phyloP scores from a whole-genome alignment of 2,113 vertebrate genomes.

The Embiotoca jacksoni region DNA sequence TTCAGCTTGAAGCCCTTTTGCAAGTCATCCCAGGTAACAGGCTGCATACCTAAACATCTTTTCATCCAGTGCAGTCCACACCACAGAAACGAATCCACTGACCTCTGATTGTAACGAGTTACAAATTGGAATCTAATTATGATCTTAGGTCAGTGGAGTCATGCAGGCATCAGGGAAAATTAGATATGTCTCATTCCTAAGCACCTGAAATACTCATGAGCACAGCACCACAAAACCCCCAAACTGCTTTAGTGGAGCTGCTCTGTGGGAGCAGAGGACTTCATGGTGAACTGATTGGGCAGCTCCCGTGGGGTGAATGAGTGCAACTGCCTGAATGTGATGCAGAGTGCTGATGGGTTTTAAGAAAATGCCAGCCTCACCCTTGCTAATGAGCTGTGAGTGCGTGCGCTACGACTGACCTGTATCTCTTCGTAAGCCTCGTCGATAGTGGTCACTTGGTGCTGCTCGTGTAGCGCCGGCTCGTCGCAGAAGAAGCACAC shows the following conservation, averaged over 20 bases:
- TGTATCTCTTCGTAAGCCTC: conserved; percentile 97
- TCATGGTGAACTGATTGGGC: conserved; percentile 40
- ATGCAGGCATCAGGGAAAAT: conserved; percentile 3
- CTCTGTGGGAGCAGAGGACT: conserved; percentile 28
- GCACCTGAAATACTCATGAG: conserved; percentile 25
- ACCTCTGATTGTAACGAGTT: conserved; percentile 13
- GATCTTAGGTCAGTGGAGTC: conserved; percentile 16
- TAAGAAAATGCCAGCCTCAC: conserved; percentile 47
- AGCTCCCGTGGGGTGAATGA: conserved; percentile 38
- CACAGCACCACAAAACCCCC: conserved; percentile 33
- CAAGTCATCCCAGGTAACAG: background rate
- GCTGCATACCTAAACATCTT: conserved; percentile 3
- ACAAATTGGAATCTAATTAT: conserved; percentile 22
- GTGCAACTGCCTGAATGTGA: conserved; percentile 34
- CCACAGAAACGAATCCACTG: background rate
- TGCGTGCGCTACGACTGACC: conserved; percentile 78
- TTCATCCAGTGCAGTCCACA: background rate
- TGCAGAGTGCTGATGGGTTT: conserved; percentile 35
- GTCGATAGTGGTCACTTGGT: conserved; percentile 96
- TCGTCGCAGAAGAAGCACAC: conserved; percentile 99
- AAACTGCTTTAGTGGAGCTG: conserved; percentile 33
- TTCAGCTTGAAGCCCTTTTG: conserved; percentile 1
- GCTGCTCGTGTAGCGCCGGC: conserved; percentile 94
- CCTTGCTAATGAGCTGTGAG: conserved; percentile 51
- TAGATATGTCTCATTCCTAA: conserved; percentile 20